phyloP scores from a whole-genome alignment of 1,140 invertebrate species.

The Stratiolaelaps scimitus region DNA sequence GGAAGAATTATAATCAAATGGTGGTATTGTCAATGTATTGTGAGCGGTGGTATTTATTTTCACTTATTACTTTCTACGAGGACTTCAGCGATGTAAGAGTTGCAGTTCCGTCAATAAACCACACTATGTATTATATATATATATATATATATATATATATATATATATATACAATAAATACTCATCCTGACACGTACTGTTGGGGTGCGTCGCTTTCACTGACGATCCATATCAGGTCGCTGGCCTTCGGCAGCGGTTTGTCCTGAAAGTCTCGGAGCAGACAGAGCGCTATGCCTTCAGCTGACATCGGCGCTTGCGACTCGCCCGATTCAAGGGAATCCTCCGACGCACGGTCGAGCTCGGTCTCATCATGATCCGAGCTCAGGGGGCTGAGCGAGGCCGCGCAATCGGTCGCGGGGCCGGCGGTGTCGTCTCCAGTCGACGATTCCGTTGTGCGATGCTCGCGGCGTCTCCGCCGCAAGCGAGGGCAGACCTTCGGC shows the following conservation, averaged over 20 bases:
- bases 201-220: conserved; percentile 63
- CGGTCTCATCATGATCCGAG: neutral
- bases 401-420: neutral
- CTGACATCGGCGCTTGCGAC: conserved; percentile 45
- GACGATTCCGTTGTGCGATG: neutral
- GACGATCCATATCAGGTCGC: conserved; percentile 67
- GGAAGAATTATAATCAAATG: too few relatives aligned
- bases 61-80: too few relatives aligned
- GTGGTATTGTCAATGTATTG: too few relatives aligned
- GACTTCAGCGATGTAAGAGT: too few relatives aligned
- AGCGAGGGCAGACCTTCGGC: neutral
- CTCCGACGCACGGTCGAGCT: neutral
- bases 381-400: conserved; percentile 13
- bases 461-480: neutral
- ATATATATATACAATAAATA: too few relatives aligned
- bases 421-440: neutral
- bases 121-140: too few relatives aligned
- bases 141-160: too few relatives aligned
- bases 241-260: conserved; percentile 60
- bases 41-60: too few relatives aligned
- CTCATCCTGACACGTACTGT: conserved; percentile 44
- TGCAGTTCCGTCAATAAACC: too few relatives aligned
- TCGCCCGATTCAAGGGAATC: conserved; percentile 31
- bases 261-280: conserved; percentile 62
- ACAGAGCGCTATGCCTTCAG: conserved; percentile 63